Evolutionary conservation across 2,888 invertebrate species (phyloP).

Genomic region (Mycogona germanica): DNA sequence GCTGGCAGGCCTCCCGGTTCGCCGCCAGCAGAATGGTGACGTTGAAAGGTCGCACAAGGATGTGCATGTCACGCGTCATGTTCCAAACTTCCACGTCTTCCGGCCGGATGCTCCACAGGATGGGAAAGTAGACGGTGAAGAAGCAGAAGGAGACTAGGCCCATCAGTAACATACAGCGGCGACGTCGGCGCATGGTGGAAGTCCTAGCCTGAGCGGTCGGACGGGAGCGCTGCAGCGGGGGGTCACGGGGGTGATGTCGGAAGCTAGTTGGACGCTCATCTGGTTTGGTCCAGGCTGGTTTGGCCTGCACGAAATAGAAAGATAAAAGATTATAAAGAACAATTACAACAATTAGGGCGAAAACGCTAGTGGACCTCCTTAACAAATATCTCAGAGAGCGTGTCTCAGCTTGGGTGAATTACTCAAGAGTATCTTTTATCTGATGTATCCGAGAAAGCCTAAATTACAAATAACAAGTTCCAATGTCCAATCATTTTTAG

Average conservation of each 20-base stretch:
- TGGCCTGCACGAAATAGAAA: background rate
- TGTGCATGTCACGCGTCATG: conserved; percentile 46
- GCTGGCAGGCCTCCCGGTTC: conserved; percentile 12
- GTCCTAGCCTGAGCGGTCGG: background rate
- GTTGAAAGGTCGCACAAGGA: conserved; percentile 57
- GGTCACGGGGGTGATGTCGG: no score
- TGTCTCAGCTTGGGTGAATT: no score
- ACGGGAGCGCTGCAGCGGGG: background rate
- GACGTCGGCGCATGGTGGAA: conserved; percentile 16
- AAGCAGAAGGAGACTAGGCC: conserved; percentile 20
- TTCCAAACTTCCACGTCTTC: conserved; percentile 23
- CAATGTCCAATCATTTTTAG: no score
- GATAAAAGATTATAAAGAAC: background rate
- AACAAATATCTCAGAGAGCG: no score
- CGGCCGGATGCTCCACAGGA: conserved; percentile 14
- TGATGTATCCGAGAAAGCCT: no score
- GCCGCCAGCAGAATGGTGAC: conserved; percentile 38
- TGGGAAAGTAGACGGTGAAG: conserved; percentile 18
- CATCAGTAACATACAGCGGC: conserved; percentile 8
- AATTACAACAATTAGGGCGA: no score
- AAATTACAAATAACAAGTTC: no score
- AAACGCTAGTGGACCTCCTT: no score
- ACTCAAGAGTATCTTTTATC: no score
- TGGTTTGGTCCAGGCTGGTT: background rate
- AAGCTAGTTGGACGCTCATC: background rate